A percentile compares a stretch with the other conserved stretches of the same genome.
phyloP scores from a whole-genome alignment of 1,140 invertebrate genomes.

The Cataglyphis hispanica region DNA sequence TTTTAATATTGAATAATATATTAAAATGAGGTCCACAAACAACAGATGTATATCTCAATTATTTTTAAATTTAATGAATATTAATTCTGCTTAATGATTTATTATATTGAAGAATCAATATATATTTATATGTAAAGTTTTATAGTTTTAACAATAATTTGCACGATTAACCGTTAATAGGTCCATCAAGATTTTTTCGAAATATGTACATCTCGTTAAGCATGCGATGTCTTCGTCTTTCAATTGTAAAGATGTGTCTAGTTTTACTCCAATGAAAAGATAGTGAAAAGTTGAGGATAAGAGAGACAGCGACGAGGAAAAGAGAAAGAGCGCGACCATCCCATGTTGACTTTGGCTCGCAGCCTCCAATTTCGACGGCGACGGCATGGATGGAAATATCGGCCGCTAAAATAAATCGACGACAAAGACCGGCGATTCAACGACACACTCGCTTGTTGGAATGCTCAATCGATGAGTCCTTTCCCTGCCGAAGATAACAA shows the following conservation, averaged over 20 bases:
- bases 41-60: background rate
- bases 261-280: conserved; percentile 46
- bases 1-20: background rate
- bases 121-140: background rate
- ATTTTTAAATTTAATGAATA: background rate
- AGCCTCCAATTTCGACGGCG: conserved; percentile 69
- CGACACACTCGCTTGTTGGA: conserved; percentile 64
- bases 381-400: conserved; percentile 82
- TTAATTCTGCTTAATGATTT: background rate
- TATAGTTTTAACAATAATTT: background rate
- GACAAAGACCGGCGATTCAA: conserved; percentile 74
- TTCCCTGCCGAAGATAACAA: conserved; percentile 61
- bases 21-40: background rate
- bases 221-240: background rate
- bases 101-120: background rate
- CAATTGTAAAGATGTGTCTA: conserved; percentile 1
- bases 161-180: background rate
- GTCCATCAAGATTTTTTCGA: background rate
- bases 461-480: conserved; percentile 68
- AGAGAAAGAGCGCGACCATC: conserved; percentile 47
- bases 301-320: conserved; percentile 41
- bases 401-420: conserved; percentile 83
- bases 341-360: conserved; percentile 81
- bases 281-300: conserved; percentile 28
- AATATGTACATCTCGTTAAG: background rate